Evolutionary conservation across 1,140 invertebrate species (phyloP).

Genomic region (Zaprionus davidi): DNA sequence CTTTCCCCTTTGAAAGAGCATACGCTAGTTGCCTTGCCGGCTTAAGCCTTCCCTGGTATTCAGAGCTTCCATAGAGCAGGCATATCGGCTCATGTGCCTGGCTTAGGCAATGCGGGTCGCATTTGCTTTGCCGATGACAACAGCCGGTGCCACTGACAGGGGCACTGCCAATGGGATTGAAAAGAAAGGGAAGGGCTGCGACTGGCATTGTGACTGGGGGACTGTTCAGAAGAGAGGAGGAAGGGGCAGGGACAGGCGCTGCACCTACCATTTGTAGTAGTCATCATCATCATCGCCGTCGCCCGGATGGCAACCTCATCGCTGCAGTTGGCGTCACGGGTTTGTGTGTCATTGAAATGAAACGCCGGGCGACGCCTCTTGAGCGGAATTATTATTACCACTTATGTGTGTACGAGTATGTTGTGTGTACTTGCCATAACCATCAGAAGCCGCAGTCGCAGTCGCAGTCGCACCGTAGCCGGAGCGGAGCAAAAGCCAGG

Average conservation of each 20-base stretch:
- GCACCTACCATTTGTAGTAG: slow-evolving; percentile 41
- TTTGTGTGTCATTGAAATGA: slow-evolving; percentile 83
- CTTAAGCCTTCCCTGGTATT: background rate
- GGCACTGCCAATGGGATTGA: slow-evolving; percentile 7
- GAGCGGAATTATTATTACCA: slow-evolving; percentile 83
- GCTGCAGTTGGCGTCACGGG: slow-evolving; percentile 59
- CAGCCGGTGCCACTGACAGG: slow-evolving; percentile 15
- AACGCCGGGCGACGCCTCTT: slow-evolving; percentile 79
- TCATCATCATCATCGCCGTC: slow-evolving; percentile 40
- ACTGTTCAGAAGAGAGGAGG: background rate
- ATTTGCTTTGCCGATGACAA: slow-evolving; percentile 41
- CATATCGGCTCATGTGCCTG: slow-evolving; percentile 37
- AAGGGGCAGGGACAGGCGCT: background rate
- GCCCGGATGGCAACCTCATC: slow-evolving; percentile 45
- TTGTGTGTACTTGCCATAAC: slow-evolving; percentile 47
- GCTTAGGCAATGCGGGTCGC: slow-evolving; percentile 48
- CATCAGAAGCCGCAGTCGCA: slow-evolving; percentile 45
- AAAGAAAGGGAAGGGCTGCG: background rate
- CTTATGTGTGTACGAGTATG: slow-evolving; percentile 56
- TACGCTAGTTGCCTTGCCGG: background rate
- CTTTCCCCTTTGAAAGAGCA: background rate
- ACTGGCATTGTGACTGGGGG: background rate
- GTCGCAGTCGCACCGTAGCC: slow-evolving; percentile 15
- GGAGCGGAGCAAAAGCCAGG: slow-evolving; percentile 28
- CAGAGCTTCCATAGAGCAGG: slow-evolving; percentile 25